A percentile compares a stretch with the other conserved stretches of the same genome.
phyloP scores from a whole-genome alignment of 92 coral and sea anemone genomes.

The Siderastrea radians region DNA sequence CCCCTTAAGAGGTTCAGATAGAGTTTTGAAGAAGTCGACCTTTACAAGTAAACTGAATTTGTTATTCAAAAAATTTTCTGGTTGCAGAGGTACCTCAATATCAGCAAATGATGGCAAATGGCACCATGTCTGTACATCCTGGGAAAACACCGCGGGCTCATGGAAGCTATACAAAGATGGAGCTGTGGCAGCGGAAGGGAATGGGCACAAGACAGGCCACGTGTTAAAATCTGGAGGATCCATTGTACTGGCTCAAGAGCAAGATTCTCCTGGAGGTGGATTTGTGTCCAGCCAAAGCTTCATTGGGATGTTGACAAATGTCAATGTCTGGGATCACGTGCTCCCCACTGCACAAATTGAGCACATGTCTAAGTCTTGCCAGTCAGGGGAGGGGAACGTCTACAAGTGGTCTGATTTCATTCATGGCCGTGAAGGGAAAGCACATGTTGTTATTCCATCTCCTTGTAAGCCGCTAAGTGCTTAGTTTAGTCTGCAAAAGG shows the following conservation, averaged over 20 bases:
- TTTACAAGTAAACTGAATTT: too few species aligned
- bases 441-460: constrained; percentile 15
- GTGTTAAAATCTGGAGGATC: constrained; percentile 27
- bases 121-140: constrained; percentile 68
- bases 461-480: constrained; percentile 8
- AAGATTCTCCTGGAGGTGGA: constrained; percentile 33
- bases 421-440: constrained; percentile 25
- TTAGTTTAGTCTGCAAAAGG: neutral
- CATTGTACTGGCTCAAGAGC: constrained; percentile 63
- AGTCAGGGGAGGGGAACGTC: constrained; percentile 31
- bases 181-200: constrained; percentile 8
- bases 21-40: too few species aligned
- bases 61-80: neutral
- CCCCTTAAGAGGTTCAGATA: too few species aligned
- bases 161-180: constrained; percentile 60
- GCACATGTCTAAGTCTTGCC: constrained; percentile 28
- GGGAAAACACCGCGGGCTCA: constrained; percentile 53
- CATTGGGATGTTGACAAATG: constrained; percentile 46
- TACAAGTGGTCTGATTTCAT: constrained; percentile 39
- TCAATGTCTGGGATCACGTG: constrained; percentile 59
- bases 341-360: constrained; percentile 39
- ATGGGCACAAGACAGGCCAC: constrained; percentile 26
- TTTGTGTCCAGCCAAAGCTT: constrained; percentile 12
- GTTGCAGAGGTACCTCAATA: neutral
- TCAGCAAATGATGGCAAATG: constrained; percentile 60